Conservation (phyloP, 2,888 invertebrate species). For the Norana najaformis region DNA sequence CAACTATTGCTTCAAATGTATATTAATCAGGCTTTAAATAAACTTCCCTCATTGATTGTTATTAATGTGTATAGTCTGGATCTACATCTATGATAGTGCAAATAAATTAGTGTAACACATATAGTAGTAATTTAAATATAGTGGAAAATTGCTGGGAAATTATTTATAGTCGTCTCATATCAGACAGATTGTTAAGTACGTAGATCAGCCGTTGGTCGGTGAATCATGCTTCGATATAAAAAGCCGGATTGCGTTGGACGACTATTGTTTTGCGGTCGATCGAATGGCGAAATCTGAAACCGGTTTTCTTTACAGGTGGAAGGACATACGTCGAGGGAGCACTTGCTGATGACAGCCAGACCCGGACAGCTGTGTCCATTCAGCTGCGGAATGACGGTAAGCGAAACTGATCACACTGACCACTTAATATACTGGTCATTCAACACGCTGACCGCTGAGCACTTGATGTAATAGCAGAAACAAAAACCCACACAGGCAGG, state of each 20-base stretch:
- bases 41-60: not conserved
- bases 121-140: not conserved
- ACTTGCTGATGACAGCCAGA: not conserved
- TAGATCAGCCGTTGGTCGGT: no score
- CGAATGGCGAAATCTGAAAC: not conserved
- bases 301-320: not conserved
- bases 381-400: conserved; percentile 7
- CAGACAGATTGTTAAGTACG: no score
- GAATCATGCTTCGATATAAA: not conserved
- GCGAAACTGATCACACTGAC: not conserved
- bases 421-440: not conserved
- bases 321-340: not conserved
- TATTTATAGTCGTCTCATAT: no score
- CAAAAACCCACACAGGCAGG: not conserved
- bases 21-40: not conserved
- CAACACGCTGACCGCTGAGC: not conserved
- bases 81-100: not conserved
- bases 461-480: not conserved
- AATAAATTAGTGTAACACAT: not conserved
- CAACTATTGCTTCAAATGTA: not conserved
- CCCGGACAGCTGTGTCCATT: conserved; percentile 7
- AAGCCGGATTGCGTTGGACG: not conserved
- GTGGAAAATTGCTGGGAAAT: no score
- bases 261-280: not conserved
- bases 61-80: not conserved